phyloP scores from a whole-genome alignment of 2,888 invertebrate genomes.

The Linnaemya tessellans region DNA sequence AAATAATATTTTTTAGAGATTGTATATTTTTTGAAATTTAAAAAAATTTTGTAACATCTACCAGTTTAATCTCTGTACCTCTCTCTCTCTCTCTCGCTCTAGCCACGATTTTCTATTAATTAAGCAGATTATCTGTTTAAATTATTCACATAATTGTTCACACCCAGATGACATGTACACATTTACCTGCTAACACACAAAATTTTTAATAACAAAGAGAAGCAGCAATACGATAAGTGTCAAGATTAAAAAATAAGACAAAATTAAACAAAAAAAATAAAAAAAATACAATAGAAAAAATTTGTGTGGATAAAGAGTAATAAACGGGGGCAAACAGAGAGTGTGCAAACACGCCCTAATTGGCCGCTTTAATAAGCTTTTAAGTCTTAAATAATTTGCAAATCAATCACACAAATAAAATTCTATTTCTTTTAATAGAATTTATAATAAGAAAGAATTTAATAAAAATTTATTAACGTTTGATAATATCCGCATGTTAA shows the following conservation, averaged over 20 bases:
- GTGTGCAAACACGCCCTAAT: constrained; percentile 28
- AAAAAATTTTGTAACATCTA: not conserved
- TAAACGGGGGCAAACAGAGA: not conserved
- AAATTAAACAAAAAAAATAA: constrained; percentile 12
- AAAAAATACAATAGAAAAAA: not conserved
- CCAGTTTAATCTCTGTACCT: not conserved
- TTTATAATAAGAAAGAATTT: not conserved
- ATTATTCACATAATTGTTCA: constrained; percentile 51
- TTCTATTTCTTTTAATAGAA: not conserved
- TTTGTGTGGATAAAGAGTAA: not conserved
- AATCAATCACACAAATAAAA: constrained; percentile 1
- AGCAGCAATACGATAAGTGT: constrained; percentile 32
- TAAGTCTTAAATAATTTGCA: constrained; percentile 25
- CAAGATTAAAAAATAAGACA: constrained; percentile 29
- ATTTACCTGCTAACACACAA: constrained; percentile 44
- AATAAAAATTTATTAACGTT: constrained; percentile 39
- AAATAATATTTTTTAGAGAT: not conserved
- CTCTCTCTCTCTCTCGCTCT: too few species aligned
- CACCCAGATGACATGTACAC: constrained; percentile 39
- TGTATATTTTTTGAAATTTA: not conserved
- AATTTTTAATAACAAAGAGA: constrained; percentile 9
- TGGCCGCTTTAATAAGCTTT: not conserved
- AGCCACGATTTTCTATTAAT: constrained; percentile 11
- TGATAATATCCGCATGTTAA: constrained; percentile 21
- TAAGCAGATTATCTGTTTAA: constrained; percentile 50